Base-by-base conservation (phyloP, 2,113 vertebrate species). In the Stigmatopora nigra region DNA sequence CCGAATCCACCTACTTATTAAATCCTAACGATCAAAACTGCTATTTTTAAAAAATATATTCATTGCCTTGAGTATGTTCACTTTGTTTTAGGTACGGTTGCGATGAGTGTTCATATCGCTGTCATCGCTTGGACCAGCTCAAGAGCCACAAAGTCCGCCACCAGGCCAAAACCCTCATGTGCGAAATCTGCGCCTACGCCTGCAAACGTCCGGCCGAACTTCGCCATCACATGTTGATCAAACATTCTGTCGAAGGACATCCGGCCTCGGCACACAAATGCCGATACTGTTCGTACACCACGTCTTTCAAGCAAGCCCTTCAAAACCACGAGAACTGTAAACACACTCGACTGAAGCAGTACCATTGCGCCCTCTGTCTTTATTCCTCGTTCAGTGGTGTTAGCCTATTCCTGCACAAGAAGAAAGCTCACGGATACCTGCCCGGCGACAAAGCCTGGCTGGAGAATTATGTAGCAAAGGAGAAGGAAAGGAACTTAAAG, bases 121-220 rank as follows among this genome's bases (percentile, higher is more conserved):
- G 95, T 71, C 94, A 98, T 77, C 95, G 97, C 11, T 91, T 93
- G 0, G 96, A 98, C 80, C 96, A 98, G 78, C 92, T 99, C 14
- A 98, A 93, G 72, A 98, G 97, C 87, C 97, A 99, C 84, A 99
- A 98, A 76, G 88, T 99, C 61, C 90, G 95, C 41, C 97, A 99
- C 84, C 94, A 98, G 78, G 92, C 91, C 59, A 98, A 99, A 77
- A 92, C 92, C 0, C 90, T 99, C 64, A 98, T 97, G 86, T 99
- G 97, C 0, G 97, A 98, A 80, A 91, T 97, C 75, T 99, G 97
- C 0, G 96, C 93, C 36, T 99, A 96, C 0, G 89, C 93, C 35
- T 99, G 97, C 90, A 98, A 98, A 77, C 92, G 97, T 64, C 97
- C 96, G 74, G 93, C 92, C 0, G 97, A 99, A 81, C 91, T 99